These are phyloP conservation scores for Perizoma flavofasciatum DNA, from an alignment of 2,888 invertebrate species.

Conservation along the genomic window DNA sequence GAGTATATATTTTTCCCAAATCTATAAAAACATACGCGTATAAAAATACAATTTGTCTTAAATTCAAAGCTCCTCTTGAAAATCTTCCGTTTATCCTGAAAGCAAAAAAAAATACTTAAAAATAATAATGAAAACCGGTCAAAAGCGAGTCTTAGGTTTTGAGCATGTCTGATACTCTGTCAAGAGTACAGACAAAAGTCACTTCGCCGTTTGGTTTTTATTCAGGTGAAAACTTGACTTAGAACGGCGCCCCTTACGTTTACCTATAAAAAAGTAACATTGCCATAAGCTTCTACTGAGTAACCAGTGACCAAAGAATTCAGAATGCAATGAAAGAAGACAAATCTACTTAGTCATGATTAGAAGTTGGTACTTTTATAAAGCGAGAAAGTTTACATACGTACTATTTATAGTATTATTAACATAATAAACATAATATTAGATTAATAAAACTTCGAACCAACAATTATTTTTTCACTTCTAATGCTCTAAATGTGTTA, in stretches of 20 bases:
- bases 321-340: no score
- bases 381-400: no score
- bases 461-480: no score
- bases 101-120: slow-evolving; percentile 18
- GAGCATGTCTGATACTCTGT: background rate
- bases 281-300: background rate
- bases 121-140: background rate
- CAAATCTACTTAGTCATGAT: no score
- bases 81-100: slow-evolving; percentile 34
- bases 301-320: background rate
- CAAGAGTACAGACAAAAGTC: no score
- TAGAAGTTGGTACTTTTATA: no score
- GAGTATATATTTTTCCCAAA: slow-evolving; percentile 59
- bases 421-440: no score
- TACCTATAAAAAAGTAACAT: background rate
- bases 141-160: background rate
- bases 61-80: slow-evolving; percentile 13
- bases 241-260: background rate
- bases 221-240: background rate
- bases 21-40: slow-evolving; percentile 14
- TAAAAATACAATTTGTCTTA: slow-evolving; percentile 12
- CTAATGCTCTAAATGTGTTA: no score
- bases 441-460: no score
- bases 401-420: no score
- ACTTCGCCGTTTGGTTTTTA: background rate